Base-by-base conservation (phyloP, 2,888 invertebrate genomes). In the Cetonia aurata region DNA sequence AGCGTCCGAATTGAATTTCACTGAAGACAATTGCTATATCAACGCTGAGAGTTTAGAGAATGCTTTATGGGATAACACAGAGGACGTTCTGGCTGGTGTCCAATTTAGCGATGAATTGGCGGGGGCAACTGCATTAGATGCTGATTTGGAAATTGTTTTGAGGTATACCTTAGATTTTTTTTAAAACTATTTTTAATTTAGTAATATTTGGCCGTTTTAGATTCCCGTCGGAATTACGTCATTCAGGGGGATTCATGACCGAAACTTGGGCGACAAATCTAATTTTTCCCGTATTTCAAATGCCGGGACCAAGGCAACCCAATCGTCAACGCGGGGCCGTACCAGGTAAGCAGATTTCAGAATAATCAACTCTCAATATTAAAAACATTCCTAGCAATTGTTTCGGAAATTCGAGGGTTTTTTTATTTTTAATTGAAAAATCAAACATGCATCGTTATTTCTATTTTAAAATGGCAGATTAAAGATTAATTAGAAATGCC, bases 181-280 rank as follows among this genome's bases (percentile, higher is more conserved):
- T 25, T 25, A 25, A 1, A 25, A 25, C 3, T 4, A 4, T 25
- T 25, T 25, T 25, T 4, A 25, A 25, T 25, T 25, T 25, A 25
- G 25, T 3, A 25, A 25, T 4, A 1, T 25, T 4, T 4, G 25
- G 4, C 4, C 37, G 13, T 57, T 59, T 33, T 68, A 80, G 83
- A n/a, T 92, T 91, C 80, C 92, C 92, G 6, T 88, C 88, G 60
- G 88, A 90, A 77, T 86, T 89, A 37, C 86, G 91, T 19, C 31
- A 4, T 13, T 37, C 10, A 17, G 78, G 77, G 55, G 15, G 46
- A 55, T 25, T 67, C 71, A 48, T 44, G n/a, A 9, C 33, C 8
- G 52, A 50, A 59, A 84, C 82, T 68, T 95, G 95, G 95, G 85
- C 87, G 12, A 94, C 95, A 0, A 88, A 90, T 79, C 80, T 87